Conservation (phyloP, 2,888 invertebrate species). For the Tridacna crocea region DNA sequence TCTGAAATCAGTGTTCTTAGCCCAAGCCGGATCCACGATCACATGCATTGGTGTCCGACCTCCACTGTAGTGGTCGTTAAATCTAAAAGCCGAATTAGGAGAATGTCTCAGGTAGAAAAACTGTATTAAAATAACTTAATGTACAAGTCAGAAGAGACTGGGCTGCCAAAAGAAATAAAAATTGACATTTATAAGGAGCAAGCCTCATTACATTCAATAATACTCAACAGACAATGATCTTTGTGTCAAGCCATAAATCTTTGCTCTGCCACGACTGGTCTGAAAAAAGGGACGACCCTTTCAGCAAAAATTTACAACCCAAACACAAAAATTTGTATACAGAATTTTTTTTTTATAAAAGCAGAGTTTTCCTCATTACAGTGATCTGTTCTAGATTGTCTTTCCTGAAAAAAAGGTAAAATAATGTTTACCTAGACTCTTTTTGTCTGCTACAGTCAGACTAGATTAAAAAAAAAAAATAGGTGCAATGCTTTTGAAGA, state of each 20-base stretch:
- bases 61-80: conserved; percentile 70
- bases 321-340: no score
- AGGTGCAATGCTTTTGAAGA: no score
- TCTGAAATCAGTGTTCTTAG: conserved; percentile 56
- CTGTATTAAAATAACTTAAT: not conserved
- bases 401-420: no score
- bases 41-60: conserved; percentile 66
- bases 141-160: no score
- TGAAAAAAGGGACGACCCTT: no score
- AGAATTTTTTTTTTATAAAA: no score
- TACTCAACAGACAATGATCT: not conserved
- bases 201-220: not conserved
- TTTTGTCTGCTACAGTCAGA: no score
- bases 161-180: not conserved
- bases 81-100: conserved; percentile 50
- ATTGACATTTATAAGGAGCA: not conserved
- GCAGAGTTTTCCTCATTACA: no score
- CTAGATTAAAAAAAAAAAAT: no score
- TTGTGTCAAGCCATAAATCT: not conserved
- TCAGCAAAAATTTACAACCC: no score
- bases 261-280: not conserved
- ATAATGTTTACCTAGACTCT: no score
- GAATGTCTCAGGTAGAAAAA: not conserved
- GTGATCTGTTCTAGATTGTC: no score
- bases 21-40: conserved; percentile 68